phyloP scores from a whole-genome alignment of 2,797 vertebrate species.

The Nannoperca obscura region DNA sequence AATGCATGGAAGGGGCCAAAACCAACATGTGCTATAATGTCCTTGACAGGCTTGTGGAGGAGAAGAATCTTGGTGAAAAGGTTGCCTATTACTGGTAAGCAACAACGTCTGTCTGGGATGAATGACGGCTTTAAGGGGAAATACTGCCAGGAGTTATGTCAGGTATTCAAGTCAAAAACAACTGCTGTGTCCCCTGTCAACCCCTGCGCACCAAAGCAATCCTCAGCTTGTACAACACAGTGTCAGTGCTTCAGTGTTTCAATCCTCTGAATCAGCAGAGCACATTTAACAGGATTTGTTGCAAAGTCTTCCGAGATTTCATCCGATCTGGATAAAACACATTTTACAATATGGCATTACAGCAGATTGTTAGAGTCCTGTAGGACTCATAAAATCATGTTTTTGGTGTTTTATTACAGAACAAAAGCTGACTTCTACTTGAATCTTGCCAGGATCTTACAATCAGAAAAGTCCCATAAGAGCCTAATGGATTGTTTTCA shows the following conservation, averaged over 20 bases:
- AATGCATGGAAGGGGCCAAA: slow-evolving; percentile 89
- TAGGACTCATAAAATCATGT: background rate
- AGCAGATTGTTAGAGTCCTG: background rate
- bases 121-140: slow-evolving; percentile 47
- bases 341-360: background rate
- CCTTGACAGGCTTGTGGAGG: slow-evolving; percentile 85
- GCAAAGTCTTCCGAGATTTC: background rate
- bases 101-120: slow-evolving; percentile 1
- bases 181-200: slow-evolving; percentile 46
- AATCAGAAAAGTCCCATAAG: background rate
- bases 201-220: slow-evolving; percentile 49
- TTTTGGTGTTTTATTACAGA: background rate
- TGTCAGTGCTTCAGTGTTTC: slow-evolving; percentile 10
- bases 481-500: slow-evolving; percentile 7
- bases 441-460: background rate
- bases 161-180: slow-evolving; percentile 58
- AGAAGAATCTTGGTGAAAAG: slow-evolving; percentile 84
- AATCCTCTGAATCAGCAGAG: background rate
- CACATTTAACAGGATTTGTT: slow-evolving; percentile 1
- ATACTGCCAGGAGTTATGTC: slow-evolving; percentile 46
- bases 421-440: background rate
- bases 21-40: slow-evolving; percentile 91
- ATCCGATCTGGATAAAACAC: background rate
- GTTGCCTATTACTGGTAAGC: slow-evolving; percentile 89
- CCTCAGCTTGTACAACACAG: slow-evolving; percentile 4